Percentiles rank a stretch among this genome's conserved stretches.
phyloP scores from a whole-genome alignment of 1,140 invertebrate species.

The Phymorhynchus buccinoides region DNA sequence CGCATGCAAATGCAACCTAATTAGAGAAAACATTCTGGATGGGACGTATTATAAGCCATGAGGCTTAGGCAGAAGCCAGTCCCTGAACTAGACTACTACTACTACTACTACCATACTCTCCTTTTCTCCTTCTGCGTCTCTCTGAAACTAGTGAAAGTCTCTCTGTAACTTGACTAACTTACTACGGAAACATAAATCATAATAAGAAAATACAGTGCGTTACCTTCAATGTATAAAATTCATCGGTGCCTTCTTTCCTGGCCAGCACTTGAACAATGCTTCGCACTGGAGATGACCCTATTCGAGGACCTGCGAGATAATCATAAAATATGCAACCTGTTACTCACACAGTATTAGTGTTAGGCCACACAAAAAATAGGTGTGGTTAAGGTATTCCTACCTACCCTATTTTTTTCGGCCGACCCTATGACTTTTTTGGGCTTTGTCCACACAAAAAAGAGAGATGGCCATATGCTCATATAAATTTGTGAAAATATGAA shows the following conservation, averaged over 20 bases:
- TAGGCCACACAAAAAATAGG: not conserved
- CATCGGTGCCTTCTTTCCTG: conserved; percentile 82
- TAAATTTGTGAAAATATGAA: not conserved
- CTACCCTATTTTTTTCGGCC: too few relatives aligned
- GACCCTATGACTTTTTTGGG: too few relatives aligned
- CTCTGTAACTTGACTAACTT: too few relatives aligned
- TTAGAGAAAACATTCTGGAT: not conserved
- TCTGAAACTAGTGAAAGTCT: too few relatives aligned
- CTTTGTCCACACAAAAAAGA: too few relatives aligned
- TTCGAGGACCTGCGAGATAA: conserved; percentile 76
- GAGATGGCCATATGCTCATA: too few relatives aligned
- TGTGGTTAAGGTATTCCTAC: too few relatives aligned
- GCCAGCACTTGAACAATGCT: conserved; percentile 87
- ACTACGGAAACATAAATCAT: not conserved
- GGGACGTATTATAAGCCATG: too few relatives aligned
- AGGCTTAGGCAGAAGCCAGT: too few relatives aligned
- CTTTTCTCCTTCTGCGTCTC: too few relatives aligned
- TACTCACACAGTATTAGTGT: not conserved
- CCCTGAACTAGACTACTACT: too few relatives aligned
- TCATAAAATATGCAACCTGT: not conserved
- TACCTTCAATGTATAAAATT: conserved; percentile 86
- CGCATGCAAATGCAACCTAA: not conserved
- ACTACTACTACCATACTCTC: too few relatives aligned
- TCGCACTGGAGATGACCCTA: conserved; percentile 84
- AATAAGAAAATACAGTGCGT: not conserved